Evolutionary conservation across 1,140 invertebrate genomes (phyloP), one percentile per base, ranked within the genome.

Genomic region (Stegodyphus dumicola): DNA sequence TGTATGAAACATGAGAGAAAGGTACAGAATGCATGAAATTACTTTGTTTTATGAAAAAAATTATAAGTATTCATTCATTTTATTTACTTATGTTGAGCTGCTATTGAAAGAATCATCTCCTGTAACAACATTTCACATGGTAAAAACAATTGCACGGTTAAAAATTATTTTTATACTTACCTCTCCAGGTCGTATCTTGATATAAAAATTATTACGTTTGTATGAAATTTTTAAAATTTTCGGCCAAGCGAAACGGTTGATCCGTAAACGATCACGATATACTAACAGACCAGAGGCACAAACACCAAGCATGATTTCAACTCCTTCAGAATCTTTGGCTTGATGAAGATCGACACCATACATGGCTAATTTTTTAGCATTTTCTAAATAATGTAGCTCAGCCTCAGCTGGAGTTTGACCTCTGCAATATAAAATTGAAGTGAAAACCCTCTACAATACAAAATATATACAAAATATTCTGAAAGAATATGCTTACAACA

Each of bases 201-300:
- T 96, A 90, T 98, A 99, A 91, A 99, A 99, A 91, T 98, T 96
- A 91, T 99, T 97, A 70, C 98, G 94, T 91, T 99, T 99, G 92
- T 99, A 99, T 66, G 97, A 99, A 89, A 99, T 98, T 92, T 99
- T 99, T 33, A 99, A 92, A 89, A 99, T 99, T 92, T 99, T 99
- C 7, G 98, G 98, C 99, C 99, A 99, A n/a, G 97, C 96, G 92
- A 99, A 99, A 85, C 98, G 94, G 92, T 99, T 99, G 87, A 99
- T 98, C 87, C 98, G 93, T 69, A 99, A 91, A 90, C 97, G 94
- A 90, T 99, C 98, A 88, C 96, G 93, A 91, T 99, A 99, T 77
- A 99, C 95, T 77, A 98, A 92, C 73, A 99, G 91, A 0, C 99
- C 99, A 65, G 96, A 97, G 9, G 98, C 95, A 92, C 97, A 99